These are phyloP conservation scores for Crotalus helleri DNA, from an alignment of 2,113 vertebrate genomes.

Conservation along the genomic window DNA sequence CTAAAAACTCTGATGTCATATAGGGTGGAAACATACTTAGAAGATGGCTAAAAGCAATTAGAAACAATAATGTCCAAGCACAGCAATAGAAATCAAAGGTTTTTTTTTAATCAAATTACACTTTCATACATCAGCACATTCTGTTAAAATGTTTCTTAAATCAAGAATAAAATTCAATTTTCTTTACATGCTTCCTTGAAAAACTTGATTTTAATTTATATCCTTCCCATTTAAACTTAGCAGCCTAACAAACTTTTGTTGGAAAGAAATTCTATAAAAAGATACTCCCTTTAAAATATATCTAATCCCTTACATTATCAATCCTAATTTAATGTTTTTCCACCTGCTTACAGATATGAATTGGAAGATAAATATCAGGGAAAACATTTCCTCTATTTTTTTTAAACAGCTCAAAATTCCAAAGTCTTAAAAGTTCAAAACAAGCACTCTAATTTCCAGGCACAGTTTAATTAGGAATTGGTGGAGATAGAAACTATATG, in stretches of 20 bases:
- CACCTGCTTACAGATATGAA: background rate
- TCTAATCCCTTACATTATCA: background rate
- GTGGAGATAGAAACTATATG: background rate
- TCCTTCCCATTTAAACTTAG: background rate
- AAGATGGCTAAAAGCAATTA: background rate
- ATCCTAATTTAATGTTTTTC: background rate
- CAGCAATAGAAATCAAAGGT: background rate
- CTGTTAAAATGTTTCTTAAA: background rate
- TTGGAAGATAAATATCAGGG: background rate
- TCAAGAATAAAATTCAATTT: background rate
- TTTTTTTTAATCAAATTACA: background rate
- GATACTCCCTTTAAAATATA: background rate
- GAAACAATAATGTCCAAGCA: background rate
- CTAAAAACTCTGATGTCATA: background rate
- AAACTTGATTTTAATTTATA: background rate
- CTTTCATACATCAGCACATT: background rate
- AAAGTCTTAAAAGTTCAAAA: background rate
- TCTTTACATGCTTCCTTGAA: background rate
- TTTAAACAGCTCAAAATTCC: background rate
- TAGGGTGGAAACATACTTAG: background rate
- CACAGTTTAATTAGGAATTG: background rate
- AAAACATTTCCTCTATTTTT: background rate
- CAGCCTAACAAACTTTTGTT: background rate
- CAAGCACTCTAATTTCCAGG: background rate
- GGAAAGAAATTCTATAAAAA: background rate